A percentile compares a stretch with the other conserved stretches of the same genome.
These are phyloP conservation scores for Trachelus stipa DNA, from an alignment of 2,888 invertebrate species.

Conservation along the genomic window DNA sequence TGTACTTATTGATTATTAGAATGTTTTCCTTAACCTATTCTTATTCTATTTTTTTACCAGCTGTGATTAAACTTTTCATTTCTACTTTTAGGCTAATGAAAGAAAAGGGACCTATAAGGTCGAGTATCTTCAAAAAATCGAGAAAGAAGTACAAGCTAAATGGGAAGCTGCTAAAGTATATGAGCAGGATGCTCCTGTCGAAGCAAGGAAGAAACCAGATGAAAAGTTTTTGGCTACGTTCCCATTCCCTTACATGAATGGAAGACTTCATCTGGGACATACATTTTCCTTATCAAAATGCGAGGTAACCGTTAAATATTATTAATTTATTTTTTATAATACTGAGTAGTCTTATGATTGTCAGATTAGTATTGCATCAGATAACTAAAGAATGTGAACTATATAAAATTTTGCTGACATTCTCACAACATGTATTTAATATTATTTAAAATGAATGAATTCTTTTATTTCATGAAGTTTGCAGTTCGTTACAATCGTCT, in stretches of 20 bases:
- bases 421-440: neutral
- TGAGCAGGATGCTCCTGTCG: conserved; percentile 83
- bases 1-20: neutral
- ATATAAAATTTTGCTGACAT: neutral
- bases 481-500: conserved; percentile 91
- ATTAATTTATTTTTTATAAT: neutral
- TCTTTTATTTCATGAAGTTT: conserved; percentile 74
- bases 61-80: neutral
- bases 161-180: conserved; percentile 88
- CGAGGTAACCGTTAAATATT: conserved; percentile 74
- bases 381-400: neutral
- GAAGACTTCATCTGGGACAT: conserved; percentile 96
- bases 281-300: conserved; percentile 97
- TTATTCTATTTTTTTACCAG: neutral
- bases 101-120: conserved; percentile 98
- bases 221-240: conserved; percentile 95
- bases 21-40: neutral
- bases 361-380: neutral
- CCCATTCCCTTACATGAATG: conserved; percentile 99
- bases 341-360: neutral
- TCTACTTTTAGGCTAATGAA: conserved; percentile 63
- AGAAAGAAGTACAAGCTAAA: conserved; percentile 83
- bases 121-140: conserved; percentile 90
- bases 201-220: conserved; percentile 69
- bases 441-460: neutral